Percentiles rank a stretch among this genome's conserved stretches.
Conservation (phyloP, 2,797 vertebrate genomes). For the Acanthurus lineatus region DNA sequence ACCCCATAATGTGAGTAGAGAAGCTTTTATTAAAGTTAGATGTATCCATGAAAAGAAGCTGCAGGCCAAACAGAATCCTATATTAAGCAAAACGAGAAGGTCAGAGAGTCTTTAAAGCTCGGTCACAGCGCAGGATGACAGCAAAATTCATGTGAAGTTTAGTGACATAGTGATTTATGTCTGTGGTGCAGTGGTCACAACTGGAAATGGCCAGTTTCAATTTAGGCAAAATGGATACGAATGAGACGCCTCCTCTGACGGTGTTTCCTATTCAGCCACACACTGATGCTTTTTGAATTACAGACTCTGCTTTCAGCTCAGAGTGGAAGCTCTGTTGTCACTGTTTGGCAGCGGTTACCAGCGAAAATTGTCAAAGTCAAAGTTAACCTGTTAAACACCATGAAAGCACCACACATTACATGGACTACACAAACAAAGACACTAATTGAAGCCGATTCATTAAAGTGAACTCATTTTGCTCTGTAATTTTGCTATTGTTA, state of each 20-base stretch:
- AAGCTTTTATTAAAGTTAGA: conserved; percentile 2
- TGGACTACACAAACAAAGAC: not conserved
- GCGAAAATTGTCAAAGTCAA: conserved; percentile 8
- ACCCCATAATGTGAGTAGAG: not conserved
- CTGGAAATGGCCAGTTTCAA: not conserved
- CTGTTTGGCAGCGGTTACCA: conserved; percentile 12
- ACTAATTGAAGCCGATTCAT: not conserved
- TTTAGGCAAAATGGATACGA: conserved; percentile 21
- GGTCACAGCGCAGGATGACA: conserved; percentile 7
- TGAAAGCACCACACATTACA: not conserved
- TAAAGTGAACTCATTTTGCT: conserved; percentile 1
- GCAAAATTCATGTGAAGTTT: conserved; percentile 10
- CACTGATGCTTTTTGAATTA: conserved; percentile 34
- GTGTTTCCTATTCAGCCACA: conserved; percentile 19
- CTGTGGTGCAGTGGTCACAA: conserved; percentile 9
- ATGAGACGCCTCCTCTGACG: conserved; percentile 11
- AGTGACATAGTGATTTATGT: not conserved
- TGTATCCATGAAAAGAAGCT: not conserved
- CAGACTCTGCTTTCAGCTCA: not conserved
- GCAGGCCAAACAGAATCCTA: conserved; percentile 9
- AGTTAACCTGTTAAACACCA: not conserved
- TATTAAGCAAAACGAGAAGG: not conserved
- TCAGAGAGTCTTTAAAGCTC: not conserved
- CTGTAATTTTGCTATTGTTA: not conserved
- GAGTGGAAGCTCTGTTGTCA: not conserved